A percentile compares a stretch with the other conserved stretches of the same genome.
Conservation (phyloP, 2,888 invertebrate genomes). For the Syrphus vitripennis region DNA sequence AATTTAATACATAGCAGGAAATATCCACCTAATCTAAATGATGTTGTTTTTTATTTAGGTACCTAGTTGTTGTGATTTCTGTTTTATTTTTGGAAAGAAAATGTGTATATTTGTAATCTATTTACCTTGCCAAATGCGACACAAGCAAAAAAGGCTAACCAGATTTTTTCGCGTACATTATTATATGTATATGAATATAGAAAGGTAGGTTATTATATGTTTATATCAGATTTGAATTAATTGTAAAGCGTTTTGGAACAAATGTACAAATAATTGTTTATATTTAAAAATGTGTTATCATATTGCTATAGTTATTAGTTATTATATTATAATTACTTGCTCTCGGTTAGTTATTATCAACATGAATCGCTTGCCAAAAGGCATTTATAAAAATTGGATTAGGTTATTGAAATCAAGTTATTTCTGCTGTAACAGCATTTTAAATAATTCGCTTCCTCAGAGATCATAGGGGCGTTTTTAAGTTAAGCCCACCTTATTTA, state of each 20-base stretch:
- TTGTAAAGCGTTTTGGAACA: neutral
- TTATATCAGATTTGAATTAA: neutral
- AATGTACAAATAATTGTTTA: neutral
- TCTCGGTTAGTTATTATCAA: neutral
- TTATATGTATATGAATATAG: neutral
- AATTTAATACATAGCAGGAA: neutral
- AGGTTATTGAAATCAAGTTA: too few species aligned
- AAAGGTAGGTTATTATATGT: neutral
- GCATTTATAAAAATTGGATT: too few species aligned
- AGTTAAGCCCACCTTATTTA: too few species aligned
- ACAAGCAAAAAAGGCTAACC: neutral
- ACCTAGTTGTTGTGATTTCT: neutral
- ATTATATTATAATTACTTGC: neutral
- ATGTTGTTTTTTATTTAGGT: neutral
- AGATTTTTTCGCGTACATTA: neutral
- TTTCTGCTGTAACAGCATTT: too few species aligned
- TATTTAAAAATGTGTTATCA: neutral
- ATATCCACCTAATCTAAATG: neutral
- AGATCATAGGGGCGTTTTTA: too few species aligned
- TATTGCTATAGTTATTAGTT: too few species aligned
- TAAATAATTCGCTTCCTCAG: too few species aligned
- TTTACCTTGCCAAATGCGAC: constrained; percentile 1
- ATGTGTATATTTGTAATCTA: neutral
- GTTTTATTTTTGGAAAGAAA: constrained; percentile 10
- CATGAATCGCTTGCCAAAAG: neutral